These are phyloP conservation scores for Saxicola maurus DNA, from an alignment of 2,797 vertebrate genomes.

Conservation along the genomic window DNA sequence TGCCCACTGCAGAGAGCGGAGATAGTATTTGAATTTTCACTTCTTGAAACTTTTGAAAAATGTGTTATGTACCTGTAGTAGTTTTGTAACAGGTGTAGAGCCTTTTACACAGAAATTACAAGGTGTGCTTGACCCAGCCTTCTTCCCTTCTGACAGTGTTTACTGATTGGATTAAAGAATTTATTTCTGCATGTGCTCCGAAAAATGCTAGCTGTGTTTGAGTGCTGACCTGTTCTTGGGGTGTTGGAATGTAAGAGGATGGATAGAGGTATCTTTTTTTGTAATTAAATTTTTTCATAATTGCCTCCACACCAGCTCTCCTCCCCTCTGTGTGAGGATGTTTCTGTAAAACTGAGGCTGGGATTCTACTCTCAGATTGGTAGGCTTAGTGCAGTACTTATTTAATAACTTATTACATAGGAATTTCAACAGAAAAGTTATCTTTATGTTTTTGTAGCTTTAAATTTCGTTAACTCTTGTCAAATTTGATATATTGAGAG, in stretches of 20 bases:
- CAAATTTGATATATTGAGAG: not conserved
- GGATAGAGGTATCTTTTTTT: not conserved
- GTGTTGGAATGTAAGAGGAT: not conserved
- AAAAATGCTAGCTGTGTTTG: not conserved
- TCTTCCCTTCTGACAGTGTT: not conserved
- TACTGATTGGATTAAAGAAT: not conserved
- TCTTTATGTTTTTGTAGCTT: not conserved
- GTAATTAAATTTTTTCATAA: not conserved
- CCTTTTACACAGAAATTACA: not conserved
- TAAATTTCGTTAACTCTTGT: not conserved
- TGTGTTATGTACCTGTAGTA: not conserved
- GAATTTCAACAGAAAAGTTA: not conserved
- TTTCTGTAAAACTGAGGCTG: not conserved
- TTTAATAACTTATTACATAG: rapidly evolving
- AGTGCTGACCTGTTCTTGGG: not conserved
- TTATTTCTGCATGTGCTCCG: not conserved
- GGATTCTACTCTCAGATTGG: not conserved
- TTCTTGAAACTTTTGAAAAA: not conserved
- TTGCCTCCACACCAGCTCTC: not conserved
- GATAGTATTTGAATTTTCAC: not conserved
- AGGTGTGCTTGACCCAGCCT: not conserved
- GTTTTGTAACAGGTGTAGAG: not conserved
- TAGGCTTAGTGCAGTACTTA: not conserved
- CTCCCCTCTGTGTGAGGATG: not conserved
- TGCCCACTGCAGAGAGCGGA: not conserved